A percentile compares a stretch with the other conserved stretches of the same genome.
Conservation (phyloP, 2,113 vertebrate species). For the Ceyx cyanopectus region DNA sequence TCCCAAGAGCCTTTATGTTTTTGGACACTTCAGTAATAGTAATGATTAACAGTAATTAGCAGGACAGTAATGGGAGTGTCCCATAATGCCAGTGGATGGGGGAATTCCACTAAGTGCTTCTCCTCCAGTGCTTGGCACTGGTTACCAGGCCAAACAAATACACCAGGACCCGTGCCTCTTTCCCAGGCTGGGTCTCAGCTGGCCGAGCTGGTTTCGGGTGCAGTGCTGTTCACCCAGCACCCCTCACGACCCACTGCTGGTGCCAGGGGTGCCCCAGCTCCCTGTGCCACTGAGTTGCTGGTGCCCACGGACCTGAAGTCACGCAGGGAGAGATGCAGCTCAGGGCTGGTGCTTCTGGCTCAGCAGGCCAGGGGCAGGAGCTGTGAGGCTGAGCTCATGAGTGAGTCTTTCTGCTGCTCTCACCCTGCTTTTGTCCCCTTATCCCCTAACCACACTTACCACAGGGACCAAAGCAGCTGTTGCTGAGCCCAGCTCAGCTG, state of each 20-base stretch:
- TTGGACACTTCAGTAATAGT: constrained; percentile 34
- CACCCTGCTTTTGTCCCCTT: not conserved
- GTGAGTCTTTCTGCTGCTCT: not conserved
- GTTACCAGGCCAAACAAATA: constrained; percentile 70
- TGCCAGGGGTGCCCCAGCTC: not conserved
- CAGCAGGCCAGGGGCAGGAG: not conserved
- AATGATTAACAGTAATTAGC: constrained; percentile 67
- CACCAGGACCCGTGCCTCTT: not conserved
- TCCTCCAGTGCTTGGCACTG: not conserved
- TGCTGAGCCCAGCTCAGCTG: not conserved
- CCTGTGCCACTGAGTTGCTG: not conserved
- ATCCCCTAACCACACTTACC: not conserved
- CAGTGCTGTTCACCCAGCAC: constrained; percentile 53
- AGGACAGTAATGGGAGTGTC: constrained; percentile 63
- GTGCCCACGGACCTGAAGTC: not conserved
- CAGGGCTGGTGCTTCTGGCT: not conserved
- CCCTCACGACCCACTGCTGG: not conserved
- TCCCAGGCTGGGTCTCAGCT: constrained; percentile 4
- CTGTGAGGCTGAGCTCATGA: not conserved
- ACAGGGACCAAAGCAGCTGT: not conserved
- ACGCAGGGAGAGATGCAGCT: not conserved
- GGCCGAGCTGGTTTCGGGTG: constrained; percentile 50
- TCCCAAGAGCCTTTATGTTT: not conserved
- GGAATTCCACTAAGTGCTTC: constrained; percentile 66
- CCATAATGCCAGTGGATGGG: constrained; percentile 44